Conservation (phyloP, 2,113 vertebrate genomes). For the Budorcas taxicolor region DNA sequence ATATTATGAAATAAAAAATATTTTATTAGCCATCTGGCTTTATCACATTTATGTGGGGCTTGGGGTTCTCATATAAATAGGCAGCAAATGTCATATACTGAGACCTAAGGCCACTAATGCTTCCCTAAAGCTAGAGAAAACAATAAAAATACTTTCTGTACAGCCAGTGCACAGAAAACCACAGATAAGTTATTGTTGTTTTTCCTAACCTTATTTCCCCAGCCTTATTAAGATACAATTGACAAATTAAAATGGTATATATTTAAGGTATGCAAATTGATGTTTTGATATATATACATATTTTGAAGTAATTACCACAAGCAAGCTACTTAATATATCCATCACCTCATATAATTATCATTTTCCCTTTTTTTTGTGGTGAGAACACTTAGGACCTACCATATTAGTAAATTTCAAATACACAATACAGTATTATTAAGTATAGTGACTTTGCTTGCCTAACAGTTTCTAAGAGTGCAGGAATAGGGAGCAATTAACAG, state of each 20-base stretch:
- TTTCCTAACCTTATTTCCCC: background rate
- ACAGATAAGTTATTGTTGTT: background rate
- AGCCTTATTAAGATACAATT: background rate
- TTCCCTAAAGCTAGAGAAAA: background rate
- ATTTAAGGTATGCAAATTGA: background rate
- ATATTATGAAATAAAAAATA: background rate
- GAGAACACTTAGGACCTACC: background rate
- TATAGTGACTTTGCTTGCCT: background rate
- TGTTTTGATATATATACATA: background rate
- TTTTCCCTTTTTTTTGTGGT: background rate
- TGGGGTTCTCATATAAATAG: background rate
- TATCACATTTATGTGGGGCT: background rate
- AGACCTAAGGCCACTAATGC: background rate
- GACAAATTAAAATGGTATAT: background rate
- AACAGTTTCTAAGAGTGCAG: background rate
- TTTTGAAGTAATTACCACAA: background rate
- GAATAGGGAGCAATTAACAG: background rate
- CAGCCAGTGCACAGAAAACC: background rate
- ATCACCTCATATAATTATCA: background rate
- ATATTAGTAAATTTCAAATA: background rate
- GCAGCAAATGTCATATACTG: background rate
- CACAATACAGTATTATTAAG: background rate
- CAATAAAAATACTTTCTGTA: background rate
- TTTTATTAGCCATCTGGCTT: background rate
- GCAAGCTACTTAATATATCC: background rate